Evolutionary conservation across 2,888 invertebrate genomes (phyloP).

Genomic region (Agrilus mali): DNA sequence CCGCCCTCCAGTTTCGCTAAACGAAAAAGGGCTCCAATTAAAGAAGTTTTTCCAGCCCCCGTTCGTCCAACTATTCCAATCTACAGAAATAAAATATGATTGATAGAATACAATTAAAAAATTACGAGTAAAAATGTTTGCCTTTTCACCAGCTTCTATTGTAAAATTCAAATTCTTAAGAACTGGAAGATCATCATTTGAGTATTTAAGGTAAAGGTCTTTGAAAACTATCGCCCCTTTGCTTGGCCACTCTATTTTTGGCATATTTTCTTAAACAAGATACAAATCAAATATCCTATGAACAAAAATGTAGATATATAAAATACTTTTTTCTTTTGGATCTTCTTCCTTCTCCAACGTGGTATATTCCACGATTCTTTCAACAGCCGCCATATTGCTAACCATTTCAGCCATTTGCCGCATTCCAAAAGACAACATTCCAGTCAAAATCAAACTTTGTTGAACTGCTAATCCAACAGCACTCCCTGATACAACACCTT

Average conservation of each 20-base stretch:
- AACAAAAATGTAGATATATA: too few species aligned
- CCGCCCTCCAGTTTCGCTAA: conserved; percentile 66
- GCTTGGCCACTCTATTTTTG: conserved; percentile 60
- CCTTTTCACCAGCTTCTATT: conserved; percentile 58
- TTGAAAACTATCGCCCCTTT: conserved; percentile 56
- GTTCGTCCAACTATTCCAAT: conserved; percentile 73
- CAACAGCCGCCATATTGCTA: conserved; percentile 62
- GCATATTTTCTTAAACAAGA: conserved; percentile 37
- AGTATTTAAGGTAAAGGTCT: conserved; percentile 59
- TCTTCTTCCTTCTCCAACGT: conserved; percentile 50
- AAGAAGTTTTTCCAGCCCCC: conserved; percentile 74
- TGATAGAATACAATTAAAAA: too few species aligned
- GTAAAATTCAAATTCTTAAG: conserved; percentile 56
- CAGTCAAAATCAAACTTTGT: conserved; percentile 56
- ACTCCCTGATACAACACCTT: conserved; percentile 33
- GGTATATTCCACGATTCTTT: conserved; percentile 64
- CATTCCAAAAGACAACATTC: conserved; percentile 67
- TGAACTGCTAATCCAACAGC: conserved; percentile 57
- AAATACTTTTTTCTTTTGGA: neutral
- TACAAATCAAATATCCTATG: too few species aligned
- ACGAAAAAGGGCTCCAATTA: conserved; percentile 69
- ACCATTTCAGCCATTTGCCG: conserved; percentile 61
- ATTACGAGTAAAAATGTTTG: conserved; percentile 20
- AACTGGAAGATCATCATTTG: conserved; percentile 56
- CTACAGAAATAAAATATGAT: conserved; percentile 29